Base-by-base conservation (phyloP, 1,140 invertebrate species). In the Camponotus pennsylvanicus region DNA sequence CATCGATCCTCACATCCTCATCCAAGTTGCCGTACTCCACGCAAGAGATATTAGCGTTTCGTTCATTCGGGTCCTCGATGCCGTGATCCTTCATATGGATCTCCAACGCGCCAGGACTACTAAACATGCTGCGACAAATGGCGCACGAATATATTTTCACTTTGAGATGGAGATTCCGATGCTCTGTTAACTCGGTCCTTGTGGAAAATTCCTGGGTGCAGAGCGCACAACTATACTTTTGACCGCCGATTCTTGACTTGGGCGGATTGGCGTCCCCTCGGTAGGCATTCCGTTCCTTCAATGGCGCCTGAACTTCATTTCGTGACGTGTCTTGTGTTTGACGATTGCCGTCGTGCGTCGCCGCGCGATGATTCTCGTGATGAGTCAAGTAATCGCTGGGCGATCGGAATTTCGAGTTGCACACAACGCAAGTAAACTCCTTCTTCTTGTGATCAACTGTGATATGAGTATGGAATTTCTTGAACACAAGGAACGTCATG, bases 121-220 rank as follows among this genome's bases (percentile, higher is more conserved):
- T 96, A 87, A 96, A 97, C 66, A 96, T 96, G 79, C 96, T 96
- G 1, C 95, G 93, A 82, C 96, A 97, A 45, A 96, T 94, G 5
- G 94, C 96, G 78, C 96, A 97, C 0, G 96, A 96, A 78, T 96
- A 97, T 34, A 97, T 96, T 89, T 97, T 97, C 2, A 97, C 95
- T 87, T 97, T 96, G 34, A 97, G 93, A 93, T 97, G 97, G 2
- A 96, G 95, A 88, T 96, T 96, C 63, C 96, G 96, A 89, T 97
- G 97, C 86, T 97, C 96, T 0, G 95, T 95, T 6, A 97, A 93
- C 77, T 97, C 96, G 0, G 93, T 94, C 27, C 96, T 95, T 15
- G 96, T 95, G 40, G 95, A 91, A 90, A 97, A 97, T 61, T 95
- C 95, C 88, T 96, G 96, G 11, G 96, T 96, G 85, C 97, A 97